phyloP scores from a whole-genome alignment of 1,140 invertebrate genomes.

The Diprion similis region DNA sequence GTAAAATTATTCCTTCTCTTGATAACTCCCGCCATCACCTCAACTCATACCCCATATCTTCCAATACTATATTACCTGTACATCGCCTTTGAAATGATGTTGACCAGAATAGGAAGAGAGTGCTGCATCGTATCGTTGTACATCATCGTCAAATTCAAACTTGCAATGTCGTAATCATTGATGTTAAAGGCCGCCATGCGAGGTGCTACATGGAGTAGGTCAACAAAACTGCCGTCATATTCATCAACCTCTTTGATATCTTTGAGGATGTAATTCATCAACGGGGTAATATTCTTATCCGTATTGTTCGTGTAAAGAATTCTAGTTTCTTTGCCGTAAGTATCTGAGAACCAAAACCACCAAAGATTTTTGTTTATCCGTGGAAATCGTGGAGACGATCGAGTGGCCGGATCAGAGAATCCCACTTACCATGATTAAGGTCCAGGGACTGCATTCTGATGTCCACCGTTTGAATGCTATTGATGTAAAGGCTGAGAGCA shows the following conservation, averaged over 20 bases:
- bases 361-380: background rate
- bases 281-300: slow-evolving; percentile 44
- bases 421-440: slow-evolving; percentile 57
- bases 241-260: slow-evolving; percentile 62
- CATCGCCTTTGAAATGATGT: slow-evolving; percentile 75
- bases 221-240: slow-evolving; percentile 71
- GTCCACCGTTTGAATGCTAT: slow-evolving; percentile 69
- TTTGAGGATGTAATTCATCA: slow-evolving; percentile 44
- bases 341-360: slow-evolving; percentile 39
- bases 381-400: background rate
- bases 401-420: background rate
- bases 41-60: background rate
- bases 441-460: slow-evolving; percentile 68
- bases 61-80: slow-evolving; percentile 63
- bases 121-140: slow-evolving; percentile 85
- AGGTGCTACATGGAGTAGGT: slow-evolving; percentile 66
- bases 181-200: slow-evolving; percentile 73
- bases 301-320: slow-evolving; percentile 52
- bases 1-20: no score
- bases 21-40: no score
- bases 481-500: slow-evolving; percentile 72
- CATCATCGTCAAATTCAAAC: slow-evolving; percentile 67
- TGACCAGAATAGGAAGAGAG: slow-evolving; percentile 78
- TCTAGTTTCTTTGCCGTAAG: slow-evolving; percentile 47
- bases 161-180: slow-evolving; percentile 60